A percentile compares a stretch with the other conserved stretches of the same genome.
These are phyloP conservation scores for Cremastinae sp. DNA, from an alignment of 2,888 invertebrate species.

Conservation along the genomic window DNA sequence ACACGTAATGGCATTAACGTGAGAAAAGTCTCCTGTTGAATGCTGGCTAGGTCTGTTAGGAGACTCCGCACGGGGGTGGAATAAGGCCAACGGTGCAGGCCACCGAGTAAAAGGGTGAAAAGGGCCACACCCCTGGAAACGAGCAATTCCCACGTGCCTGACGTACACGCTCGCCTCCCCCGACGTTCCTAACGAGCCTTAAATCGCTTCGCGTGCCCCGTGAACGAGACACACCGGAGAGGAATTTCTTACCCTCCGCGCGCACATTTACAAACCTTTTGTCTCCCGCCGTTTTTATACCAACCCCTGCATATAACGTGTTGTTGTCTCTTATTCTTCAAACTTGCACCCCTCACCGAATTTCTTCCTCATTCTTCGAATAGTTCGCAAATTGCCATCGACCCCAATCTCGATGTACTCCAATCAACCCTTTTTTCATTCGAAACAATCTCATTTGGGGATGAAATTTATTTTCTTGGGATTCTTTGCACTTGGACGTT, in stretches of 20 bases:
- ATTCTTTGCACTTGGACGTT: too few relatives aligned
- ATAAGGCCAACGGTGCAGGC: neutral
- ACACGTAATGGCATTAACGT: slow-evolving; percentile 53
- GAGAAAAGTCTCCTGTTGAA: slow-evolving; percentile 55
- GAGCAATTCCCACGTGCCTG: slow-evolving; percentile 36
- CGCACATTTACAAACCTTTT: slow-evolving; percentile 7
- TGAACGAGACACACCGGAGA: slow-evolving; percentile 26
- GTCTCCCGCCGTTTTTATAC: neutral
- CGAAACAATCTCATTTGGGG: too few relatives aligned
- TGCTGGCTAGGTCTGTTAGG: slow-evolving; percentile 36
- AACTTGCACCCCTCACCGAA: neutral
- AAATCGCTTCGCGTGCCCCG: slow-evolving; percentile 55
- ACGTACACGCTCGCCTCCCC: neutral
- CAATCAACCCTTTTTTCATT: neutral
- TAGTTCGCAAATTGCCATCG: slow-evolving; percentile 9
- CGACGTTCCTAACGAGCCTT: slow-evolving; percentile 57
- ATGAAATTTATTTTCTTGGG: too few relatives aligned
- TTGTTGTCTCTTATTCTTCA: slow-evolving; percentile 36
- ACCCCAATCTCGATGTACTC: neutral
- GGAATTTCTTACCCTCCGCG: slow-evolving; percentile 49
- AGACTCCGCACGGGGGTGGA: neutral
- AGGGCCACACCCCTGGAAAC: slow-evolving; percentile 43
- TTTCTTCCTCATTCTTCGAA: slow-evolving; percentile 22
- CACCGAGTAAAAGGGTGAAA: slow-evolving; percentile 46
- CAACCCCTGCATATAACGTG: slow-evolving; percentile 31